Conservation (phyloP, 2,113 vertebrate species). For the Aspidoscelis tigris region DNA sequence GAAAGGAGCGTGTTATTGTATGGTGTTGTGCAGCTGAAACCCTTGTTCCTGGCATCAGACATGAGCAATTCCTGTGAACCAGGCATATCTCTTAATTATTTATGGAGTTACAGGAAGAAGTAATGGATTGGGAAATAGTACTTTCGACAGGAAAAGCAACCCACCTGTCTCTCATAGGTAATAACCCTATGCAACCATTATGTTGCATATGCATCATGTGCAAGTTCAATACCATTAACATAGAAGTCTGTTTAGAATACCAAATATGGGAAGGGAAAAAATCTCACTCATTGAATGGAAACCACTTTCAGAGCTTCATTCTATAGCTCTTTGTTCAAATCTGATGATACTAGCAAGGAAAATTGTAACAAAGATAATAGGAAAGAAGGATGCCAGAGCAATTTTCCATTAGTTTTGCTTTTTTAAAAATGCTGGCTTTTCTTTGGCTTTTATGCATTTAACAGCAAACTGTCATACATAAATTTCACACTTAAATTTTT, state of each 20-base stretch:
- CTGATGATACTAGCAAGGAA: conserved; percentile 34
- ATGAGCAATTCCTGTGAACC: conserved; percentile 50
- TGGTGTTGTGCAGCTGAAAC: conserved; percentile 42
- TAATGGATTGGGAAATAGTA: conserved; percentile 46
- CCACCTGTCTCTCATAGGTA: conserved; percentile 45
- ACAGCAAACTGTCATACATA: not conserved
- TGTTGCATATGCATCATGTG: not conserved
- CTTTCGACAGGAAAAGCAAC: conserved; percentile 47
- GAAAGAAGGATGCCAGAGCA: not conserved
- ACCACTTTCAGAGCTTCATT: conserved; percentile 16
- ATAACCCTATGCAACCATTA: conserved; percentile 40
- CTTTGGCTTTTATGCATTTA: not conserved
- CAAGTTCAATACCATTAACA: conserved; percentile 35
- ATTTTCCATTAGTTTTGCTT: not conserved
- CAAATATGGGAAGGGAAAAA: not conserved
- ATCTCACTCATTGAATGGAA: not conserved
- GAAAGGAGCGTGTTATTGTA: conserved; percentile 24
- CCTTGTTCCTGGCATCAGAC: conserved; percentile 48
- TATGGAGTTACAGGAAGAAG: conserved; percentile 47
- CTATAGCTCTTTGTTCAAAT: not conserved
- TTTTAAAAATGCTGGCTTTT: not conserved
- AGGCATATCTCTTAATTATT: conserved; percentile 57
- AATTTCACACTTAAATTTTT: no score
- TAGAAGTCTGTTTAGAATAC: conserved; percentile 8
- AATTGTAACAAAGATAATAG: conserved; percentile 7